These are phyloP conservation scores for Globicephala melas DNA, from an alignment of 2,113 vertebrate species.

Conservation along the genomic window DNA sequence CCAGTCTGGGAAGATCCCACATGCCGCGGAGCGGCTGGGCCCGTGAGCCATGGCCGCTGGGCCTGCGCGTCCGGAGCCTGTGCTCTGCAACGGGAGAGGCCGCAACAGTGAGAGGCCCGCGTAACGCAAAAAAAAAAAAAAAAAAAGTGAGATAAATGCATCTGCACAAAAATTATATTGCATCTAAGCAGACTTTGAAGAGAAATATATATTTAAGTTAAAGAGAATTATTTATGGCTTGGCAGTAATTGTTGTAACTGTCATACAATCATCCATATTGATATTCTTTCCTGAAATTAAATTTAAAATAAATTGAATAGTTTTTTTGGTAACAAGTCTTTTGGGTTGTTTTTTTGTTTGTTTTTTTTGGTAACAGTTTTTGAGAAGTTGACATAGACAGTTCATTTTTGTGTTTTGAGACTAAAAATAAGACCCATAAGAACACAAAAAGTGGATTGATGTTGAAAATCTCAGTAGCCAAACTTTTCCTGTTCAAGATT, in stretches of 20 bases:
- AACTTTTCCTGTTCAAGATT: neutral
- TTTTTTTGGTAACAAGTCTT: neutral
- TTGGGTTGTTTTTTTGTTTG: neutral
- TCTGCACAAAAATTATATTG: neutral
- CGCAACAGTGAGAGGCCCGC: no score
- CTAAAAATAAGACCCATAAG: neutral
- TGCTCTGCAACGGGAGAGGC: no score
- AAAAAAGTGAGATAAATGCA: neutral
- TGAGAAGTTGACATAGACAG: neutral
- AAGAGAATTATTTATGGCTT: neutral
- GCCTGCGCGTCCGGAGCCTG: no score
- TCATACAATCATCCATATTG: neutral
- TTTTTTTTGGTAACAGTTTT: neutral
- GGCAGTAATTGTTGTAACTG: neutral
- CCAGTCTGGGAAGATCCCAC: no score
- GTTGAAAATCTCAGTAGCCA: neutral
- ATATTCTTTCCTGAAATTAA: neutral
- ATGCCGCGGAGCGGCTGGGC: no score
- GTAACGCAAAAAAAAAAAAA: no score
- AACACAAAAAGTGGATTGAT: neutral
- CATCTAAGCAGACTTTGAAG: neutral
- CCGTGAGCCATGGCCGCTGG: no score
- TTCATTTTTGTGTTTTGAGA: neutral
- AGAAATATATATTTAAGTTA: neutral
- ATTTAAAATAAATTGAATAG: neutral